phyloP scores from a whole-genome alignment of 2,797 vertebrate species.

The Manis javanica region DNA sequence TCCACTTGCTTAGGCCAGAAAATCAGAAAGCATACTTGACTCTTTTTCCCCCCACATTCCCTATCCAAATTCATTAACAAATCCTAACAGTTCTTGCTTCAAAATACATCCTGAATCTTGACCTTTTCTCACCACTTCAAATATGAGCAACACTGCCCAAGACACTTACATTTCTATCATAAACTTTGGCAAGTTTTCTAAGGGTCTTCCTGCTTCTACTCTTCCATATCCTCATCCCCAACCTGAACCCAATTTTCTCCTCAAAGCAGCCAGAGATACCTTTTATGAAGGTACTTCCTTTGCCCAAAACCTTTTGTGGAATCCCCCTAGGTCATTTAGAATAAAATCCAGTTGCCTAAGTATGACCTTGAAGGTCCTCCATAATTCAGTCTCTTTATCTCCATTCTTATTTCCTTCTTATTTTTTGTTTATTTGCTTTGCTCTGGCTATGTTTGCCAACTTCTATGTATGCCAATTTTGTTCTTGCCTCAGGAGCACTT shows the following conservation, averaged over 20 bases:
- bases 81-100: constrained; percentile 5
- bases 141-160: neutral
- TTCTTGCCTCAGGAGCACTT: neutral
- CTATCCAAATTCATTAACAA: neutral
- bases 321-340: neutral
- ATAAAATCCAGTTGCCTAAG: neutral
- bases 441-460: neutral
- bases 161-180: neutral
- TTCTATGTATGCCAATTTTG: neutral
- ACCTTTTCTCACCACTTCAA: neutral
- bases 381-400: neutral
- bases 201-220: neutral
- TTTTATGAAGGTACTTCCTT: constrained; percentile 10
- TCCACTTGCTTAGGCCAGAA: neutral
- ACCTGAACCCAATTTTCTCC: neutral
- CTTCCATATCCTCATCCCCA: neutral
- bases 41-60: neutral
- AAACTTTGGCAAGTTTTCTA: neutral
- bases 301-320: neutral
- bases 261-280: neutral
- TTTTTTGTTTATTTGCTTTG: neutral
- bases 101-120: neutral
- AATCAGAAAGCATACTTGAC: neutral
- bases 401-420: neutral
- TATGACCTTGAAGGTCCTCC: neutral